phyloP scores from a whole-genome alignment of 2,113 vertebrate species.

The Andinoacara biseriatus region DNA sequence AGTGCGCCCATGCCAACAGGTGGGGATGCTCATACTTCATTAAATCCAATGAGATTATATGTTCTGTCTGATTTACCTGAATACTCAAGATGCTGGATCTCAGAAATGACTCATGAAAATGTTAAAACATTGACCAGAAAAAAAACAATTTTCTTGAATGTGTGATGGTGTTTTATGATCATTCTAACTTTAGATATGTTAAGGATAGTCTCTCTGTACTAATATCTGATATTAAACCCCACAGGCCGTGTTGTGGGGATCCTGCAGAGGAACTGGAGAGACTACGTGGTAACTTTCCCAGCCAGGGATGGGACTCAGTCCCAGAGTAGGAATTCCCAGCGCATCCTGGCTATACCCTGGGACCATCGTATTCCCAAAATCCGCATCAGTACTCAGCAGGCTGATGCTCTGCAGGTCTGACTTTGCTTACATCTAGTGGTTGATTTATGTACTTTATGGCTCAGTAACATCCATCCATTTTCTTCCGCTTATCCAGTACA shows the following conservation, averaged over 20 bases:
- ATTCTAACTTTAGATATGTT: background rate
- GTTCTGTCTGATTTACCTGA: background rate
- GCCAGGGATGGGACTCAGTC: constrained; percentile 86
- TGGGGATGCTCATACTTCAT: constrained; percentile 43
- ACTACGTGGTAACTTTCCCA: constrained; percentile 96
- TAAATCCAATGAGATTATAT: background rate
- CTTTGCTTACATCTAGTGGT: background rate
- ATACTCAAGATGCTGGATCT: background rate
- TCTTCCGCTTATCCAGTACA: too few species aligned
- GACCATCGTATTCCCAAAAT: constrained; percentile 95
- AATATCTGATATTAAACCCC: background rate
- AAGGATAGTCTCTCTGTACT: background rate
- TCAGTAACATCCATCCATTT: background rate
- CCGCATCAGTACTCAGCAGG: constrained; percentile 93
- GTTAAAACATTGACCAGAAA: background rate
- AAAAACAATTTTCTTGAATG: too few species aligned
- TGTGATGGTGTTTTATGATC: background rate
- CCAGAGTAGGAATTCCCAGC: constrained; percentile 88
- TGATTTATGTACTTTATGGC: background rate
- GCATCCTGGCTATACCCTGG: constrained; percentile 91
- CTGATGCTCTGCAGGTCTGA: constrained; percentile 89
- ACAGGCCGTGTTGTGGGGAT: constrained; percentile 90
- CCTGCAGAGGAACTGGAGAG: constrained; percentile 94
- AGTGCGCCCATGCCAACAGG: constrained; percentile 91
- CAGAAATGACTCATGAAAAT: background rate